A percentile compares a stretch with the other conserved stretches of the same genome.
Evolutionary conservation across 2,113 vertebrate genomes (phyloP).

Genomic region (Zosterops borbonicus): DNA sequence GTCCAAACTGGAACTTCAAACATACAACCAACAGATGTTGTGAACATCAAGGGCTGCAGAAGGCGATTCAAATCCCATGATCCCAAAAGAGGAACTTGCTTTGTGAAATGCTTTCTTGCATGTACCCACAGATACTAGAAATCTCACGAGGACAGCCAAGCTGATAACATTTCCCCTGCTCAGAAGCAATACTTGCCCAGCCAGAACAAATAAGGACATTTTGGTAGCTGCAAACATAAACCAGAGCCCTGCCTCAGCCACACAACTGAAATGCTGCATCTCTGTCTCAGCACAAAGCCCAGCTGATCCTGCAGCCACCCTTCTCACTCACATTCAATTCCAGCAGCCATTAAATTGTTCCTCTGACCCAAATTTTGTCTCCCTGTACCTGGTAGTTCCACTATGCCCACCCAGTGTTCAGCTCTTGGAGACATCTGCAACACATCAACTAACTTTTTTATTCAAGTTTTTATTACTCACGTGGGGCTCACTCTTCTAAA

Average conservation of each 20-base stretch:
- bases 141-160: background rate
- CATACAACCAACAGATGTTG: slow-evolving; percentile 58
- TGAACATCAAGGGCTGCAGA: slow-evolving; percentile 27
- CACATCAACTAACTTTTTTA: background rate
- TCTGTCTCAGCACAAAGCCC: background rate
- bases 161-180: slow-evolving; percentile 37
- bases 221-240: background rate
- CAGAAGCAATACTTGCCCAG: background rate
- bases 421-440: background rate
- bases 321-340: background rate
- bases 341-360: background rate
- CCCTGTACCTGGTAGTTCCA: background rate
- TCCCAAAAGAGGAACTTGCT: slow-evolving; percentile 61
- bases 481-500: background rate
- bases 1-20: slow-evolving; percentile 60
- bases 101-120: slow-evolving; percentile 41
- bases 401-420: background rate
- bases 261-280: background rate
- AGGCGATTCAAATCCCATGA: slow-evolving; percentile 48
- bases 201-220: slow-evolving; percentile 6
- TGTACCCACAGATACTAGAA: slow-evolving; percentile 22
- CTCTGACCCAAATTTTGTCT: background rate
- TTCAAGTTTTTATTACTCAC: background rate
- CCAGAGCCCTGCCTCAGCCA: background rate
- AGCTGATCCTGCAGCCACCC: background rate